phyloP scores from a whole-genome alignment of 2,888 invertebrate genomes.

The Cosmorhoe ocellata region DNA sequence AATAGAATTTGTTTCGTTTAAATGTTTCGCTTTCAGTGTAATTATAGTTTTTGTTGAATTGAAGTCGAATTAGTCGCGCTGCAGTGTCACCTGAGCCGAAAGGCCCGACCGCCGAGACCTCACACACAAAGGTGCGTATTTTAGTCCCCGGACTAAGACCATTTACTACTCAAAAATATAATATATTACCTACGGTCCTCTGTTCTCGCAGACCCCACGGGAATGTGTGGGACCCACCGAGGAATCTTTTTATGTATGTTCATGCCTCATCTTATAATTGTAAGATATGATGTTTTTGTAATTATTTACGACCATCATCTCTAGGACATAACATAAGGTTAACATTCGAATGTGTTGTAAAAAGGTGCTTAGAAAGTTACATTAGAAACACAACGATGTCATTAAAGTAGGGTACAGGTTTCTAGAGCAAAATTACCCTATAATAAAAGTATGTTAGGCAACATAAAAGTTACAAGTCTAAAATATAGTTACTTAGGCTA shows the following conservation, averaged over 20 bases:
- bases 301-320: constrained; percentile 62
- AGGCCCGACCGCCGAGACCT: constrained; percentile 56
- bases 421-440: too few relatives aligned
- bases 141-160: constrained; percentile 62
- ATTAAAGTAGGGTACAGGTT: not conserved
- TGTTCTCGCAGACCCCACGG: constrained; percentile 67
- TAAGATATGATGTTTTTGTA: constrained; percentile 60
- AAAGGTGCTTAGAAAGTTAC: constrained; percentile 23
- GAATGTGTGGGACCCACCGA: constrained; percentile 52
- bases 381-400: constrained; percentile 9
- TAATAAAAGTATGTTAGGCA: too few relatives aligned
- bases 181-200: constrained; percentile 47
- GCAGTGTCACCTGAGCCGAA: constrained; percentile 74
- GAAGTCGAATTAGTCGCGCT: constrained; percentile 73
- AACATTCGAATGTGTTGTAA: constrained; percentile 24
- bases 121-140: constrained; percentile 72
- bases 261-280: constrained; percentile 61
- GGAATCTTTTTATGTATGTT: constrained; percentile 60
- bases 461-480: too few relatives aligned
- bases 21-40: constrained; percentile 59
- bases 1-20: constrained; percentile 58
- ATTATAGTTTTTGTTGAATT: constrained; percentile 52
- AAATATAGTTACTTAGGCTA: too few relatives aligned
- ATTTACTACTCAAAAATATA: constrained; percentile 71
- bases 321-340: constrained; percentile 37